Percentiles rank a stretch among this genome's conserved stretches.
Evolutionary conservation across 2,113 vertebrate genomes (phyloP).

Genomic region (Sorex fumeus): DNA sequence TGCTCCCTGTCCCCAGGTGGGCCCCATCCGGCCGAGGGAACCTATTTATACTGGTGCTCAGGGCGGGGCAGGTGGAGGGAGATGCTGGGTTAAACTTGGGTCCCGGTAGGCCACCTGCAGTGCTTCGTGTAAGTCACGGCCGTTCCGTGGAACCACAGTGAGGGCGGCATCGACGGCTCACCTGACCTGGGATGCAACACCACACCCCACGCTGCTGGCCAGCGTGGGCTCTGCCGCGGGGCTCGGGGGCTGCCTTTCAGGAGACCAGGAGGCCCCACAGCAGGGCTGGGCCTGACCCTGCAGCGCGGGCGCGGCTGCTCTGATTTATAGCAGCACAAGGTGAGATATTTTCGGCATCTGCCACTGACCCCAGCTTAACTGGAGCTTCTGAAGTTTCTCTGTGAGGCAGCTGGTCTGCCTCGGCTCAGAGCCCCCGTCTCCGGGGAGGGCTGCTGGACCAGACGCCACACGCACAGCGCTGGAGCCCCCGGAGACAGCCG

Average conservation of each 20-base stretch:
- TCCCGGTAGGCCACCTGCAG: too few species aligned
- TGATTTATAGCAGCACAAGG: conserved; percentile 49
- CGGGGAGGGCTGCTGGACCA: not conserved
- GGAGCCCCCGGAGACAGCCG: not conserved
- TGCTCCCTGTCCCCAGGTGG: too few species aligned
- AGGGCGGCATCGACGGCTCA: not conserved
- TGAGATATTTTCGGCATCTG: conserved; percentile 44
- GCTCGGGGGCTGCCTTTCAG: not conserved
- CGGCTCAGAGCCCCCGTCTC: not conserved
- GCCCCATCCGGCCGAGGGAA: too few species aligned
- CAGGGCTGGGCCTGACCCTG: not conserved
- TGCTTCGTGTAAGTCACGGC: too few species aligned
- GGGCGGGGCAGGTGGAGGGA: too few species aligned
- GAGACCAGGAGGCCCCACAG: not conserved
- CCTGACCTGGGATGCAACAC: too few species aligned
- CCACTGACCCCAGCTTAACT: not conserved
- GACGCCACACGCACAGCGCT: rapidly evolving
- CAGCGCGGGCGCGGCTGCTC: not conserved
- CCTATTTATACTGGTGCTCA: too few species aligned
- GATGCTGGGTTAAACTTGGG: too few species aligned
- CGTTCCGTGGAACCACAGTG: too few species aligned
- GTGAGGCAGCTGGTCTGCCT: conserved; percentile 20
- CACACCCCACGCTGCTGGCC: too few species aligned
- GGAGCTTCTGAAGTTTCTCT: conserved; percentile 4
- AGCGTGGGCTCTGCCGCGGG: too few species aligned